Percentiles rank a stretch among this genome's conserved stretches.
phyloP scores from a whole-genome alignment of 2,113 vertebrate genomes.

The Pica pica region DNA sequence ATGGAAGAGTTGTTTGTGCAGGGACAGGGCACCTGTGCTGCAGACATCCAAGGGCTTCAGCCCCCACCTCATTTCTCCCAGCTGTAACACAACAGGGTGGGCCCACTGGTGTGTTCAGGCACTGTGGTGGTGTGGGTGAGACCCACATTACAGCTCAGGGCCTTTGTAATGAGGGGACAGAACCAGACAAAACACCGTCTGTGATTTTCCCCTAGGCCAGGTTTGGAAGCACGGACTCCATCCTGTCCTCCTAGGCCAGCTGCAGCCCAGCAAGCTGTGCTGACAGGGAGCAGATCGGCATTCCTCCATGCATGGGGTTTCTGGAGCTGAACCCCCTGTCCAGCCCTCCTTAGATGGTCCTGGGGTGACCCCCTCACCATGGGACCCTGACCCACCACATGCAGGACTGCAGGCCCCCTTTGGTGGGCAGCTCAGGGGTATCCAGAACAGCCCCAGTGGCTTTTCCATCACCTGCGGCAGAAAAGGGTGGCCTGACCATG shows the following conservation, averaged over 20 bases:
- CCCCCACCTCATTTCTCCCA: neutral
- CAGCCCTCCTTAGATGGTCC: neutral
- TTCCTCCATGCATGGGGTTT: neutral
- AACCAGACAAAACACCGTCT: neutral
- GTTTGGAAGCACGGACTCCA: neutral
- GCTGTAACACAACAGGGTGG: neutral
- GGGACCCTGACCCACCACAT: fast-evolving
- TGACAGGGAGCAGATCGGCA: fast-evolving
- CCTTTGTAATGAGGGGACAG: neutral
- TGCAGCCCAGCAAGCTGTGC: neutral
- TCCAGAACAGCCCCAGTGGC: neutral
- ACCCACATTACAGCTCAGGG: neutral
- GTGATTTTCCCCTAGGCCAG: neutral
- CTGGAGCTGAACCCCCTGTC: neutral
- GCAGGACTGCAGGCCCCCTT: neutral
- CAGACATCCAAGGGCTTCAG: neutral
- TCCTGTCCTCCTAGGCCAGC: neutral
- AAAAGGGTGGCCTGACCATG: neutral
- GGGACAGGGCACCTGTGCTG: neutral
- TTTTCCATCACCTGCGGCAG: neutral
- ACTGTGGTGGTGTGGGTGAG: fast-evolving
- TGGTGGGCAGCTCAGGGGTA: neutral
- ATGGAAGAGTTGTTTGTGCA: neutral
- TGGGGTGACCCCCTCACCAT: too few relatives aligned
- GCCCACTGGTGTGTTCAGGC: neutral